These are phyloP conservation scores for Gambusia holbrooki DNA, from an alignment of 2,113 vertebrate genomes.

Conservation along the genomic window DNA sequence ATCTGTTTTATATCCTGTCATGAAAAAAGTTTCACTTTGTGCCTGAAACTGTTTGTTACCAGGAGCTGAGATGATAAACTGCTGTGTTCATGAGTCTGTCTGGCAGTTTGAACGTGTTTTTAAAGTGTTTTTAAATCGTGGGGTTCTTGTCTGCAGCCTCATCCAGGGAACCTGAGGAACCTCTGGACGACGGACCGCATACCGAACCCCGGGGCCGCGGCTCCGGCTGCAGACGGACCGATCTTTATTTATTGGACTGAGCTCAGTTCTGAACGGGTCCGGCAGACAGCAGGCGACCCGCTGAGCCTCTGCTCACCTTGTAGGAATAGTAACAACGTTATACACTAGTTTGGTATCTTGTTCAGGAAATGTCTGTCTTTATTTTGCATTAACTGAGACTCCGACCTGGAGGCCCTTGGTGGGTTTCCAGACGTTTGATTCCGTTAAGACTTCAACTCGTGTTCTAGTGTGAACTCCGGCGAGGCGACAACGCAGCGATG, in stretches of 20 bases:
- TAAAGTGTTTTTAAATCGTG: too few species aligned
- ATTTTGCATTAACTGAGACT: slow-evolving; percentile 24
- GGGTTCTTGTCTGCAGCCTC: slow-evolving; percentile 57
- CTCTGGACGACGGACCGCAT: slow-evolving; percentile 49
- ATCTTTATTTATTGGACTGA: slow-evolving; percentile 72
- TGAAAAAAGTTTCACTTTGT: too few species aligned
- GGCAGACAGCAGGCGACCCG: slow-evolving; percentile 25
- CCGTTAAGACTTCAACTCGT: slow-evolving; percentile 20
- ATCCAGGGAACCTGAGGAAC: slow-evolving; percentile 53
- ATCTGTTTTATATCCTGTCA: too few species aligned
- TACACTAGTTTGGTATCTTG: slow-evolving; percentile 39
- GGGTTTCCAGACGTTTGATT: slow-evolving; percentile 27
- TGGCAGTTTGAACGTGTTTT: too few species aligned
- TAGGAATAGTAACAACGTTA: slow-evolving; percentile 51
- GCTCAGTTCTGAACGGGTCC: slow-evolving; percentile 55
- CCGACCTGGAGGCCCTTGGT: slow-evolving; percentile 11
- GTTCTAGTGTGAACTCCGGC: slow-evolving; percentile 25
- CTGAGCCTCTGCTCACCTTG: slow-evolving; percentile 29
- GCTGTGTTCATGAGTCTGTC: too few species aligned
- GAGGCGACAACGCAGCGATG: background rate
- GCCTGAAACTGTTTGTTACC: too few species aligned
- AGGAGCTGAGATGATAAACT: too few species aligned
- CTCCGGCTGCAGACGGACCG: slow-evolving; percentile 58
- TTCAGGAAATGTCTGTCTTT: slow-evolving; percentile 48
- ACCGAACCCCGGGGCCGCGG: slow-evolving; percentile 62